Percentiles rank a stretch among this genome's conserved stretches.
Conservation (phyloP, 2,888 invertebrate genomes). For the Pemphredon lugubris region DNA sequence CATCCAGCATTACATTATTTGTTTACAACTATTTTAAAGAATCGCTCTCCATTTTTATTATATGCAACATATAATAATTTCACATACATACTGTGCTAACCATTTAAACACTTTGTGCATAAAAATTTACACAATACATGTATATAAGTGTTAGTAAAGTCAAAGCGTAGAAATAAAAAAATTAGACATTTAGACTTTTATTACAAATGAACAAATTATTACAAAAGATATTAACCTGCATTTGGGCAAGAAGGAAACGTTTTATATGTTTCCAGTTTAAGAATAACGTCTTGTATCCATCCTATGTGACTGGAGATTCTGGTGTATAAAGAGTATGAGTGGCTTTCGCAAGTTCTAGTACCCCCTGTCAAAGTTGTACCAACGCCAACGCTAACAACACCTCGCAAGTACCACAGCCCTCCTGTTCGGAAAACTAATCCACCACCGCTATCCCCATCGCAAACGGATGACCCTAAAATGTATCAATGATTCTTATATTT, state of each 20-base stretch:
- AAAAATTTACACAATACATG: background rate
- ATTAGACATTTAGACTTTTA: background rate
- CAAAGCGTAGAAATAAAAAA: too few relatives aligned
- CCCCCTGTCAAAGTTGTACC: slow-evolving; percentile 61
- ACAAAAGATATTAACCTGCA: background rate
- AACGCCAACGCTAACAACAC: slow-evolving; percentile 81
- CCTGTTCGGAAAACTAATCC: slow-evolving; percentile 78
- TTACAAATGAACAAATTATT: background rate
- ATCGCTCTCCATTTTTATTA: background rate
- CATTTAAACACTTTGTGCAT: background rate
- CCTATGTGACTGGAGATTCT: slow-evolving; percentile 71
- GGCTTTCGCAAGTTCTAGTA: slow-evolving; percentile 70
- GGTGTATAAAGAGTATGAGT: slow-evolving; percentile 78
- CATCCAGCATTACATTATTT: too few relatives aligned
- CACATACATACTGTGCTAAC: background rate
- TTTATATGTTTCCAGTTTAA: slow-evolving; percentile 57
- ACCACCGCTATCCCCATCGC: slow-evolving; percentile 82
- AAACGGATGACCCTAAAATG: slow-evolving; percentile 78
- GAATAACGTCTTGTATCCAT: slow-evolving; percentile 75
- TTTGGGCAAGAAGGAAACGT: slow-evolving; percentile 54
- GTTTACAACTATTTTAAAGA: too few relatives aligned
- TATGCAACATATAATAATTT: background rate
- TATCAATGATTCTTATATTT: background rate
- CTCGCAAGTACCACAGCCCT: slow-evolving; percentile 79
- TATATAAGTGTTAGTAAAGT: too few relatives aligned